Conservation (phyloP, 2,888 invertebrate genomes). For the Scaptomyza cyrtandrae region DNA sequence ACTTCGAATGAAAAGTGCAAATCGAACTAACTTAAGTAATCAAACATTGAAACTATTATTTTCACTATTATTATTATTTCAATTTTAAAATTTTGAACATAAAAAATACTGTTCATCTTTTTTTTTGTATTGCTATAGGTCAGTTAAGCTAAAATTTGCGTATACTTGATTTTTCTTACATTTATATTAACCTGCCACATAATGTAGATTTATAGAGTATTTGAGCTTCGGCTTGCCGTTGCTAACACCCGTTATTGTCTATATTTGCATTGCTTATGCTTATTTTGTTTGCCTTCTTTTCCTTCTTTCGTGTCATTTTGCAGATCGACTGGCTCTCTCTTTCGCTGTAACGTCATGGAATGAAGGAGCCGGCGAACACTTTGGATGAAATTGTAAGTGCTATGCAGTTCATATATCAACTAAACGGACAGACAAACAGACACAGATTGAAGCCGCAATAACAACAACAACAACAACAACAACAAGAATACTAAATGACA, state of each 20-base stretch:
- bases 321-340: constrained; percentile 86
- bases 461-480: background rate
- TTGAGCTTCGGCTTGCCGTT: background rate
- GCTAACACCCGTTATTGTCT: background rate
- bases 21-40: too few species aligned
- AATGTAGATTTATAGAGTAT: background rate
- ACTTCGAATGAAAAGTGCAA: too few species aligned
- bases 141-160: too few species aligned
- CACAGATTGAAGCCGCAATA: constrained; percentile 2
- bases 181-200: background rate
- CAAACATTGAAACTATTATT: too few species aligned
- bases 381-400: constrained; percentile 91
- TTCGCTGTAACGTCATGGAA: constrained; percentile 88
- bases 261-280: constrained; percentile 25
- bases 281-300: constrained; percentile 14
- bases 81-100: too few species aligned
- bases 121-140: too few species aligned
- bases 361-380: constrained; percentile 94
- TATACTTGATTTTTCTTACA: background rate
- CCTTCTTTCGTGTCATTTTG: constrained; percentile 85
- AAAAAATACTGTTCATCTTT: too few species aligned
- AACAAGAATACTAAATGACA: constrained; percentile 14
- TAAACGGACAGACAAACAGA: constrained; percentile 8
- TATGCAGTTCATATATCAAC: constrained; percentile 40
- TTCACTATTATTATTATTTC: too few species aligned